Conservation (phyloP, 2,888 invertebrate genomes). For the Eilema griseolum region DNA sequence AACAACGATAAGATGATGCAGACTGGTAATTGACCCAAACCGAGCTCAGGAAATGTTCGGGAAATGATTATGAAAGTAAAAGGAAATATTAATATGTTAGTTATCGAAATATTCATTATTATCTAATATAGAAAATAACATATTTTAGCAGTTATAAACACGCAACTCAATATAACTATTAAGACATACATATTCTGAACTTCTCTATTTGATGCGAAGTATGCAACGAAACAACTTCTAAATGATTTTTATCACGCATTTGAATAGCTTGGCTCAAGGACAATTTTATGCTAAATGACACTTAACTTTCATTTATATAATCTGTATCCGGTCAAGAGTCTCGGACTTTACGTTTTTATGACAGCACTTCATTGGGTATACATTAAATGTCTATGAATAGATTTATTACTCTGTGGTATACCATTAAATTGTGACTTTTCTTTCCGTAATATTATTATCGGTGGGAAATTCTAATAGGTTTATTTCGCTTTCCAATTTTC, state of each 20-base stretch:
- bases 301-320: slow-evolving; percentile 20
- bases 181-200: background rate
- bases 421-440: background rate
- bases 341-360: background rate
- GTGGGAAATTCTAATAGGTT: too few relatives aligned
- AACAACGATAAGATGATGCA: too few relatives aligned
- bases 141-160: background rate
- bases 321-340: background rate
- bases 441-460: background rate
- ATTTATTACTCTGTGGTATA: background rate
- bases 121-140: background rate
- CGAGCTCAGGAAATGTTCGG: too few relatives aligned
- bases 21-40: too few relatives aligned
- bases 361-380: background rate
- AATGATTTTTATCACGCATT: background rate
- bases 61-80: too few relatives aligned
- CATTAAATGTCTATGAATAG: background rate
- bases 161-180: background rate
- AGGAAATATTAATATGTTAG: too few relatives aligned
- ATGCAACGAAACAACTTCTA: background rate
- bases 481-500: too few relatives aligned
- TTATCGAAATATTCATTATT: background rate
- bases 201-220: background rate
- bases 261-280: slow-evolving; percentile 1
- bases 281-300: background rate